These are phyloP conservation scores for Cantharis lateralis DNA, from an alignment of 2,888 invertebrate species.

Conservation along the genomic window DNA sequence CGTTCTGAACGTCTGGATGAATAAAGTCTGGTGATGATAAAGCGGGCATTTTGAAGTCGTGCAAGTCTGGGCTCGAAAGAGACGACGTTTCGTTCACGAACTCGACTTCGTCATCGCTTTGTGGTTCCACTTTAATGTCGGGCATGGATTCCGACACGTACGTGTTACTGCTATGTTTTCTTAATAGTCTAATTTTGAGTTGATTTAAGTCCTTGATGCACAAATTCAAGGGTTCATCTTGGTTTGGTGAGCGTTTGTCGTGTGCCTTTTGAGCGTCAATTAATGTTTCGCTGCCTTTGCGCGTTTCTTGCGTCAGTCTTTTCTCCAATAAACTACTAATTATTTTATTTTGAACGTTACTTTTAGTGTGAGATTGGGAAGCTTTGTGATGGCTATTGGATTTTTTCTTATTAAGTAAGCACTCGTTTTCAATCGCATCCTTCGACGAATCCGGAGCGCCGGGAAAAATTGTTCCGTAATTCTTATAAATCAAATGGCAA, in stretches of 20 bases:
- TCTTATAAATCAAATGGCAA: slow-evolving; percentile 88
- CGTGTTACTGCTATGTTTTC: slow-evolving; percentile 64
- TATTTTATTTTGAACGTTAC: slow-evolving; percentile 69
- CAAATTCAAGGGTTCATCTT: slow-evolving; percentile 80
- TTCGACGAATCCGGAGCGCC: slow-evolving; percentile 66
- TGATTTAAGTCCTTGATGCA: slow-evolving; percentile 79
- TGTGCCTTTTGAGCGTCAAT: slow-evolving; percentile 48
- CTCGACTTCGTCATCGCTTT: slow-evolving; percentile 61
- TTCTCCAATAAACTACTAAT: slow-evolving; percentile 73
- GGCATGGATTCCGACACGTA: slow-evolving; percentile 59
- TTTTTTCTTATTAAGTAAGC: slow-evolving; percentile 29
- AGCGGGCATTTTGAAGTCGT: slow-evolving; percentile 38
- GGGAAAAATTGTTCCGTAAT: slow-evolving; percentile 85
- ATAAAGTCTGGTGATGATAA: slow-evolving; percentile 34
- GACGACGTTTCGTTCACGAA: slow-evolving; percentile 50
- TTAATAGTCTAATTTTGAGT: slow-evolving; percentile 66
- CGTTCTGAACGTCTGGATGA: slow-evolving; percentile 52
- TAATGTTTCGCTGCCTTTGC: slow-evolving; percentile 43
- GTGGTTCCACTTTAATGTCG: slow-evolving; percentile 65
- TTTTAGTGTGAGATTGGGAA: slow-evolving; percentile 54
- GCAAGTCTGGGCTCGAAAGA: slow-evolving; percentile 40
- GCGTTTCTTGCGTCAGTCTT: slow-evolving; percentile 70
- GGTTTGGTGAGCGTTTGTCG: slow-evolving; percentile 52
- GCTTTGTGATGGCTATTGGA: slow-evolving; percentile 24
- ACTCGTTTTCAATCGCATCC: slow-evolving; percentile 57